Percentiles rank a stretch among this genome's conserved stretches.
Conservation (phyloP, 2,113 vertebrate genomes). For the Lanius ludovicianus region DNA sequence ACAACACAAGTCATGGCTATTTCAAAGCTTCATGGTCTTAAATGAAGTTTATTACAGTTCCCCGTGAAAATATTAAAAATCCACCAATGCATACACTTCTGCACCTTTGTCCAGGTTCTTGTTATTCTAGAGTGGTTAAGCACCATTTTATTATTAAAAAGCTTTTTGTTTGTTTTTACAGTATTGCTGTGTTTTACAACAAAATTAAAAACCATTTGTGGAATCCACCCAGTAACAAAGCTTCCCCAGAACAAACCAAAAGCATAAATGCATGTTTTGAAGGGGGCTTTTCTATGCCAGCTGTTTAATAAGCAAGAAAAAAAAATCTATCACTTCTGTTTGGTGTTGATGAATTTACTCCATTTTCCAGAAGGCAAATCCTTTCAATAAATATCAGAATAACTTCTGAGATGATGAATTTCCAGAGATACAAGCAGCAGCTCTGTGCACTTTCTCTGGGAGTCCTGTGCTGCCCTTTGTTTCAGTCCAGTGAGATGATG, state of each 20-base stretch:
- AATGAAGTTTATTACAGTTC: neutral
- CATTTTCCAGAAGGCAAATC: slow-evolving; percentile 42
- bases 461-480: neutral
- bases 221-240: slow-evolving; percentile 39
- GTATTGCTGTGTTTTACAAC: slow-evolving; percentile 73
- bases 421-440: neutral
- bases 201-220: slow-evolving; percentile 9
- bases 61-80: slow-evolving; percentile 8
- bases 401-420: neutral
- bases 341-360: neutral
- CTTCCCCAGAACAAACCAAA: slow-evolving; percentile 6
- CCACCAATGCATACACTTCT: neutral
- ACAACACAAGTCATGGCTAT: neutral
- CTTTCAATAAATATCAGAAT: slow-evolving; percentile 73
- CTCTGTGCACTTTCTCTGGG: slow-evolving; percentile 13
- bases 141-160: slow-evolving; percentile 2
- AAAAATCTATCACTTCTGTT: neutral
- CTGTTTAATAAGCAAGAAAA: neutral
- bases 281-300: neutral
- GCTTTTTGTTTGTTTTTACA: slow-evolving; percentile 55
- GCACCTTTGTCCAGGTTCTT: neutral
- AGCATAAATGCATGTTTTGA: neutral
- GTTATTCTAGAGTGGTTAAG: slow-evolving; percentile 37
- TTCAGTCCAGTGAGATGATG: slow-evolving; percentile 91
- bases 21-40: slow-evolving; percentile 23